Evolutionary conservation across 2,797 vertebrate species (phyloP).

Genomic region (Rhyacichthys aspro): DNA sequence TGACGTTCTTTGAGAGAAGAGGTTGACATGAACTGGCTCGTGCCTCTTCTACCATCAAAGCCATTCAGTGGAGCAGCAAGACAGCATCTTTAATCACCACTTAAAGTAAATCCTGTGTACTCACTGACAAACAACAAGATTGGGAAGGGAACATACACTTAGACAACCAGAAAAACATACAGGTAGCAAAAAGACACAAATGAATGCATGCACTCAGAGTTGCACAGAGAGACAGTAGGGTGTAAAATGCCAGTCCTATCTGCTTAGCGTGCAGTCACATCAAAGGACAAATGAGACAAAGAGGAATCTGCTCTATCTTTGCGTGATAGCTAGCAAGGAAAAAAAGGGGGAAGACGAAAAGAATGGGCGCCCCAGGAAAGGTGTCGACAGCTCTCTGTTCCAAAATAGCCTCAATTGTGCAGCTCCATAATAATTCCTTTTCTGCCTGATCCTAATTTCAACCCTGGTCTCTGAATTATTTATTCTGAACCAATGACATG

Average conservation of each 20-base stretch:
- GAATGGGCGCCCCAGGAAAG: constrained; percentile 55
- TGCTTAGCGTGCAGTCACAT: constrained; percentile 44
- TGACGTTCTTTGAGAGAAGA: constrained; percentile 30
- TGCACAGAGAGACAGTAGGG: constrained; percentile 8
- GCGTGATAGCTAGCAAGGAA: constrained; percentile 37
- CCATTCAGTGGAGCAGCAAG: constrained; percentile 31
- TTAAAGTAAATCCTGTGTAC: constrained; percentile 6
- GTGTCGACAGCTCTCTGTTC: constrained; percentile 61
- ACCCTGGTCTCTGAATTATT: constrained; percentile 75
- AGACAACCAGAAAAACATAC: not conserved
- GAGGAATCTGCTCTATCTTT: constrained; percentile 46
- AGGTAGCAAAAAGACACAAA: constrained; percentile 1
- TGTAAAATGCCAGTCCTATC: constrained; percentile 30
- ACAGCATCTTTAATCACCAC: constrained; percentile 33
- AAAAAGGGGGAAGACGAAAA: constrained; percentile 57
- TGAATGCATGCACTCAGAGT: not conserved
- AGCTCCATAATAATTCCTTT: constrained; percentile 61
- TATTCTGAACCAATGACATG: constrained; percentile 72
- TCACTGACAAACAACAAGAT: constrained; percentile 28
- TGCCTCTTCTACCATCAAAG: constrained; percentile 45
- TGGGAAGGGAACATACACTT: constrained; percentile 5
- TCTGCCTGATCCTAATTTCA: constrained; percentile 68
- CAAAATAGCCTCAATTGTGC: constrained; percentile 67
- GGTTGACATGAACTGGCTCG: constrained; percentile 41
- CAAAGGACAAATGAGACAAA: constrained; percentile 53